phyloP scores from a whole-genome alignment of 2,888 invertebrate species.

The Leucophora obtusa region DNA sequence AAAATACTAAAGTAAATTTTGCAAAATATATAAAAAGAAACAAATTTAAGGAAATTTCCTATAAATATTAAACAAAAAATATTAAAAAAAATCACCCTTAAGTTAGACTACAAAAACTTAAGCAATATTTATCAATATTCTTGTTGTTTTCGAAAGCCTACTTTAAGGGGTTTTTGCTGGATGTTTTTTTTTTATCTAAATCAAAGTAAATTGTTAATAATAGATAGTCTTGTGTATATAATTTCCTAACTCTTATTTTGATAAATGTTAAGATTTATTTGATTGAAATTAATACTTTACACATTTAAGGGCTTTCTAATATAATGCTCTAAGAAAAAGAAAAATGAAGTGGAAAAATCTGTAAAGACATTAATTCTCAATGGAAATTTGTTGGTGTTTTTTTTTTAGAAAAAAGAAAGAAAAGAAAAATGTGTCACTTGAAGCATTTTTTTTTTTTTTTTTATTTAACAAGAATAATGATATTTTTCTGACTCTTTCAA shows the following conservation, averaged over 20 bases:
- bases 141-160: not conserved
- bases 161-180: not conserved
- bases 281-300: conserved; percentile 2
- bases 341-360: conserved; percentile 2
- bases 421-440: not conserved
- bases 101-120: not conserved
- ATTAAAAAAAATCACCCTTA: not conserved
- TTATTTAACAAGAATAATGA: not conserved
- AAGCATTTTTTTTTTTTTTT: too few species aligned
- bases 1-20: not conserved
- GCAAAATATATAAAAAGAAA: too few species aligned
- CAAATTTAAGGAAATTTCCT: not conserved
- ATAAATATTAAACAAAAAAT: not conserved
- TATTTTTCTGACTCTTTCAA: not conserved
- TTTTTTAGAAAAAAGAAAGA: not conserved
- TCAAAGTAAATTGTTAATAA: not conserved
- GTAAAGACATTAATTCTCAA: not conserved
- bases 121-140: not conserved
- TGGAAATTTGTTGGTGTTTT: not conserved
- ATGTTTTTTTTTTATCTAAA: not conserved
- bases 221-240: not conserved
- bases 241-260: not conserved
- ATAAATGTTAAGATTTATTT: conserved; percentile 4
- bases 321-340: not conserved
- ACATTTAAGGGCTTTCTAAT: not conserved